These are phyloP conservation scores for Rhinoptilus africanus DNA, from an alignment of 2,113 vertebrate species.

Conservation along the genomic window DNA sequence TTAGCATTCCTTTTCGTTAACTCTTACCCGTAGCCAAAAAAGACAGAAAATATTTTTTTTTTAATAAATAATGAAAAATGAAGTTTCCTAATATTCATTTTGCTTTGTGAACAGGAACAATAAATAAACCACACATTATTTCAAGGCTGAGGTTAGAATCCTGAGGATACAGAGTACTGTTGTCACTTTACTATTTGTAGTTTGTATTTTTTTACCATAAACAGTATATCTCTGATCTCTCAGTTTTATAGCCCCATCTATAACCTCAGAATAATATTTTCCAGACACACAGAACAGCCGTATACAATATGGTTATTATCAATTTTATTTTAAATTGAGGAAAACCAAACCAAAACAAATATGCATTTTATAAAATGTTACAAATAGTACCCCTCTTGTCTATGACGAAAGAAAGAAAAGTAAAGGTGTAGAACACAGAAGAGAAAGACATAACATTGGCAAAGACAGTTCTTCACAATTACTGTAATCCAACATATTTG, in stretches of 20 bases:
- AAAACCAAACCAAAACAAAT: not conserved
- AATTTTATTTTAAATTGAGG: slow-evolving; percentile 36
- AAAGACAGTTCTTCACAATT: not conserved
- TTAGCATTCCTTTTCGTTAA: not conserved
- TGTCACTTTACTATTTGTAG: not conserved
- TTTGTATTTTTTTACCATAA: slow-evolving; percentile 42
- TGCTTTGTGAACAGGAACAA: not conserved
- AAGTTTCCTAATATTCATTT: not conserved
- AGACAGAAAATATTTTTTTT: not conserved
- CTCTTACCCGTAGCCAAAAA: not conserved
- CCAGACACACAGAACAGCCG: not conserved
- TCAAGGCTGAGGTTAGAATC: not conserved
- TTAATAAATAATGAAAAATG: not conserved
- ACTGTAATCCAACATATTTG: not conserved
- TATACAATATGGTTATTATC: not conserved
- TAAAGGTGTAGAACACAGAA: not conserved
- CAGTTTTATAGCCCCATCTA: not conserved
- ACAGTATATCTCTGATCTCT: slow-evolving; percentile 24
- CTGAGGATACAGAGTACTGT: not conserved
- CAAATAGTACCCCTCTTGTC: not conserved
- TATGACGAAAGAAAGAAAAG: not conserved
- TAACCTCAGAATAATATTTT: slow-evolving; percentile 41
- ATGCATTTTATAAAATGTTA: not conserved
- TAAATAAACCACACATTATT: not conserved
- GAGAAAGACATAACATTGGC: not conserved